Percentiles rank a stretch among this genome's conserved stretches.
phyloP scores from a whole-genome alignment of 2,888 invertebrate species.

The Apamea anceps region DNA sequence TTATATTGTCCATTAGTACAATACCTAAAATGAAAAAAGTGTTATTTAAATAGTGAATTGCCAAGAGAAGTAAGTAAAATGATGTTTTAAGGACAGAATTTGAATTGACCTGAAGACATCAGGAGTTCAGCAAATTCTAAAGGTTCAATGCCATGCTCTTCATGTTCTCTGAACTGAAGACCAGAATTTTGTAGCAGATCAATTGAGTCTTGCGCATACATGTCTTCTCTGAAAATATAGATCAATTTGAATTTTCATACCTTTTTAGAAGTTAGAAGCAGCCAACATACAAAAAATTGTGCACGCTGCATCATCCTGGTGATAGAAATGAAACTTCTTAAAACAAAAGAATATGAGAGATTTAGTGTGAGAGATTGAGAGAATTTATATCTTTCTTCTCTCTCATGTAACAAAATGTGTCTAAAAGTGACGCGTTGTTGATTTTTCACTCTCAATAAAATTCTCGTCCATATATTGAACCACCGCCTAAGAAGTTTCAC shows the following conservation, averaged over 20 bases:
- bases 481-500: not conserved
- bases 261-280: not conserved
- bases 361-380: not conserved
- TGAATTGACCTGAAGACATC: conserved; percentile 96
- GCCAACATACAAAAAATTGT: not conserved
- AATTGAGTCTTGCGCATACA: conserved; percentile 99
- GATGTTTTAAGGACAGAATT: not conserved
- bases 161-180: conserved; percentile 99
- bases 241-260: not conserved
- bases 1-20: conserved; percentile 98
- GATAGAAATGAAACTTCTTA: not conserved
- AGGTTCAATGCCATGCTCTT: conserved; percentile 99
- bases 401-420: not conserved
- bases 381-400: not conserved
- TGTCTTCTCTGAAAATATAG: conserved; percentile 94
- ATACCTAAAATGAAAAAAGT: conserved; percentile 90
- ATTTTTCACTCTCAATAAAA: not conserved
- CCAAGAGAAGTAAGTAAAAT: not conserved
- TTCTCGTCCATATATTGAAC: not conserved
- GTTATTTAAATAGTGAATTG: not conserved
- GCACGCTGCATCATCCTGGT: not conserved
- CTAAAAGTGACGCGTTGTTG: not conserved
- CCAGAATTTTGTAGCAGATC: conserved; percentile 99
- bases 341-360: not conserved
- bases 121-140: conserved; percentile 99